Percentiles rank a stretch among this genome's conserved stretches.
phyloP scores from a whole-genome alignment of 2,888 invertebrate species.

The Rhingia campestris region DNA sequence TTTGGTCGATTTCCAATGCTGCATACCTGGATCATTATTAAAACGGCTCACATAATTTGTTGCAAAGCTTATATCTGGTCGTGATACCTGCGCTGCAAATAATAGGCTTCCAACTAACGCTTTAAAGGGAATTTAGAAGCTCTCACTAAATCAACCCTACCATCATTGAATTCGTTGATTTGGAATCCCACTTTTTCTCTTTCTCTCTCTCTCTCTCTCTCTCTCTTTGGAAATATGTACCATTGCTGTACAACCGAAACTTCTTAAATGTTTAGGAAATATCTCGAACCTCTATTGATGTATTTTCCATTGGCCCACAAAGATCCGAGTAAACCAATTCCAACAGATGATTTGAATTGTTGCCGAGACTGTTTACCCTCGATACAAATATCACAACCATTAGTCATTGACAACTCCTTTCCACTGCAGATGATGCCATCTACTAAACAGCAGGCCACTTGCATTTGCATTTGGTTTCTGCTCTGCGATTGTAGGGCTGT shows the following conservation, averaged over 20 bases:
- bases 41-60: slow-evolving; percentile 1
- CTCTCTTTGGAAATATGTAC: slow-evolving; percentile 53
- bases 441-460: slow-evolving; percentile 1
- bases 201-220: too few species aligned
- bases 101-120: not conserved
- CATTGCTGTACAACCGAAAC: slow-evolving; percentile 49
- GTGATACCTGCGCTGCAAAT: slow-evolving; percentile 4
- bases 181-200: slow-evolving; percentile 44
- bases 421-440: not conserved
- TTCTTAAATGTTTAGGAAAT: slow-evolving; percentile 36
- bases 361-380: slow-evolving; percentile 1
- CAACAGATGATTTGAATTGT: not conserved
- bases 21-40: not conserved
- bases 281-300: not conserved
- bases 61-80: slow-evolving; percentile 20
- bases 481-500: too few species aligned
- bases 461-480: not conserved
- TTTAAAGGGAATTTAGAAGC: slow-evolving; percentile 3
- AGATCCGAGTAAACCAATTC: not conserved
- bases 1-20: not conserved
- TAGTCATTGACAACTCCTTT: not conserved
- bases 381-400: not conserved
- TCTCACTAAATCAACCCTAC: not conserved
- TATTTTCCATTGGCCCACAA: slow-evolving; percentile 9
- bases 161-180: slow-evolving; percentile 1